phyloP scores from a whole-genome alignment of 2,113 vertebrate species.

The Cynocephalus volans region DNA sequence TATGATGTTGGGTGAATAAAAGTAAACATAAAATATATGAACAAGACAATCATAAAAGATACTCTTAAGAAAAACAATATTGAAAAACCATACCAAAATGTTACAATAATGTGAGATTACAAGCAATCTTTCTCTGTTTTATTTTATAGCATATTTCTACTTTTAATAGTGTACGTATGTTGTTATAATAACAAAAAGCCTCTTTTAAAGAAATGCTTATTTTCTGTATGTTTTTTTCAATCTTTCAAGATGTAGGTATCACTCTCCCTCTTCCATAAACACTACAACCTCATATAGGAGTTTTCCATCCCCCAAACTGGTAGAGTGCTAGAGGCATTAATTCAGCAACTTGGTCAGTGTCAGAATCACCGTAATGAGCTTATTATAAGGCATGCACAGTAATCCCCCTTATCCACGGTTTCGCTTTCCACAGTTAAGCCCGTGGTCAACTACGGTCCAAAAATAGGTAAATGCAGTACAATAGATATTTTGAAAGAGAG shows the following conservation, averaged over 20 bases:
- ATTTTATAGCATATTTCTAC: background rate
- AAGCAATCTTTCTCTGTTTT: background rate
- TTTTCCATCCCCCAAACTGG: background rate
- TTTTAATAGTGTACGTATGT: background rate
- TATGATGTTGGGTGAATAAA: background rate
- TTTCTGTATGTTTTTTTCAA: background rate
- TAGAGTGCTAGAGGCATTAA: background rate
- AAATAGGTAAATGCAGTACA: no score
- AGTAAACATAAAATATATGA: background rate
- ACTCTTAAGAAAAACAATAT: background rate
- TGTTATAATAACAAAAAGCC: background rate
- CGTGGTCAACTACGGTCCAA: no score
- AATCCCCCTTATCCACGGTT: no score
- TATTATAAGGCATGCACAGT: background rate
- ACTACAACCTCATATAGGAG: background rate
- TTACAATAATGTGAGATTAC: background rate
- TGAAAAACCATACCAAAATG: background rate
- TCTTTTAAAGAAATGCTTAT: background rate
- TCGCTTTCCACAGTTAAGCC: no score
- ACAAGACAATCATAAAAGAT: background rate
- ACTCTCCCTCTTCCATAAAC: background rate
- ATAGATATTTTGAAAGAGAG: no score
- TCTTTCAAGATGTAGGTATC: background rate
- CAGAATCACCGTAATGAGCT: background rate
- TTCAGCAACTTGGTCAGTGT: background rate